Evolutionary conservation across 2,113 vertebrate genomes (phyloP).

Genomic region (Egretta garzetta): DNA sequence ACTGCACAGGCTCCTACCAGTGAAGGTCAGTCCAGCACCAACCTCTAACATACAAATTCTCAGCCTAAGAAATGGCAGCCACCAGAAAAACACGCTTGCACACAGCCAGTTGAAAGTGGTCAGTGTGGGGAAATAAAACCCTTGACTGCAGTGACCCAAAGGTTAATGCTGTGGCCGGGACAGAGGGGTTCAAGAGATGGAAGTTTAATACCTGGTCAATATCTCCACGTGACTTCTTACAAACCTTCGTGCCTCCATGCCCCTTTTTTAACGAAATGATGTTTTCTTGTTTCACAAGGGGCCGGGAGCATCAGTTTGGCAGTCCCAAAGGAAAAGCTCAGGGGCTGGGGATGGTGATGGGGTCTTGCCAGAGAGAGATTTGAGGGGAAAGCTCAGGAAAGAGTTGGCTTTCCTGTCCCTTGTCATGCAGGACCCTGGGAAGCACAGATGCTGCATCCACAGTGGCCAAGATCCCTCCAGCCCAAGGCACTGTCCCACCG

Average conservation of each 20-base stretch:
- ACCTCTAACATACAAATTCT: background rate
- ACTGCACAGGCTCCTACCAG: background rate
- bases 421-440: background rate
- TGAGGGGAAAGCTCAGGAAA: background rate
- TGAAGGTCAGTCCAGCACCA: background rate
- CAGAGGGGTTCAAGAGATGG: background rate
- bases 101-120: background rate
- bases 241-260: background rate
- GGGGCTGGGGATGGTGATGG: fast-evolving
- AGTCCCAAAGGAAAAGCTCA: background rate
- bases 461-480: background rate
- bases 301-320: background rate
- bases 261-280: background rate
- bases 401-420: background rate
- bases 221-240: background rate
- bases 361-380: background rate
- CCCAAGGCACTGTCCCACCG: background rate
- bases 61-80: background rate
- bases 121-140: background rate
- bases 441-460: background rate
- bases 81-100: background rate
- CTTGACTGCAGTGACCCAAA: background rate
- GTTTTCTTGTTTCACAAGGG: background rate
- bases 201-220: background rate
- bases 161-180: fast-evolving